Base-by-base conservation (phyloP, 2,113 vertebrate genomes). In the Microcebus ravelobensis region DNA sequence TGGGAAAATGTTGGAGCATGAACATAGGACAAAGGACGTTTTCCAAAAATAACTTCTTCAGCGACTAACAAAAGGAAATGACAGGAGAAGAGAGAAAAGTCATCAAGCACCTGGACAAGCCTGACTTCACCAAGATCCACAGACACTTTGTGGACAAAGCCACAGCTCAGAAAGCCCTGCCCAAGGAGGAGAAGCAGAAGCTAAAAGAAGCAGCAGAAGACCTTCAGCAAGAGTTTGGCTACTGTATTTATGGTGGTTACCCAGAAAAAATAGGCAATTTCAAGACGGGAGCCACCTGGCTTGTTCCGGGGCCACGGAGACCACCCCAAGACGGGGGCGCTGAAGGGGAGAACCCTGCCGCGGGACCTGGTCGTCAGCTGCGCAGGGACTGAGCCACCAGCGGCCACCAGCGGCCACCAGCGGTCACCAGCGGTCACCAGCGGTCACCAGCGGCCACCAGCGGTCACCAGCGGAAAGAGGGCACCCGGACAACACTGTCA, bases 301-400 rank as follows among this genome's bases (percentile, higher is more conserved):
- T 98, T 99, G 4, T 99, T 99, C 95, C 97, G 98, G 25, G 99
- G 99, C 8, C 98, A 98, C 4, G 99, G 99, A 0, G 97, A 99
- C 79, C 99, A 99, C 82, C 99, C 99, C 3, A 99, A 99, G 68
- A 99, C 99, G 99, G 99, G 99, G 25, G 99, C 98, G 97, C 96
- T 99, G 93, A 99, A 99, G 97, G 98, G 97, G 93, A 98, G 99
- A 83, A 94, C 99, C 83, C 97, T 97, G 98, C 98, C 98, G 0
- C 98, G 99, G 59, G 98, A 99, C 20, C 96, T 99, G 12, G 21
- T 98, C 95, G 99, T 99, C 96, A 99, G 99, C 97, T 99, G 99
- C 92, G 98, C 98, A 96, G 97, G 99, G 98, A 98, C 74, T 0
- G n/a, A 95, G 80, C 98, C 99, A 0, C 99, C 98, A 0, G 70